Evolutionary conservation across 2,888 invertebrate species (phyloP).

Genomic region (Griposia aprilina): DNA sequence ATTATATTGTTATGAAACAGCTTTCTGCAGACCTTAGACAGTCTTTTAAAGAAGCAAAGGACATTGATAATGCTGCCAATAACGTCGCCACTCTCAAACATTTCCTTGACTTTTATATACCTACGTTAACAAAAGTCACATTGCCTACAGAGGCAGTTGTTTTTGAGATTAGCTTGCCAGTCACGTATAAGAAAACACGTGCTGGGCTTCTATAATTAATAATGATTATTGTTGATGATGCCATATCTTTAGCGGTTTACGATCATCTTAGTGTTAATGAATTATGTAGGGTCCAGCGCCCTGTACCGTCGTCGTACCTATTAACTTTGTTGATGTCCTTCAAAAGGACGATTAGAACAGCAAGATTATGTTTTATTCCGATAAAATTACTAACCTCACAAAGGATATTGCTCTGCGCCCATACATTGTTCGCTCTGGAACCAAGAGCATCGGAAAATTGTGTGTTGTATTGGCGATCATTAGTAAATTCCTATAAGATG

Average conservation of each 20-base stretch:
- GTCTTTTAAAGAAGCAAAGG: neutral
- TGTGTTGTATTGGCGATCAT: too few relatives aligned
- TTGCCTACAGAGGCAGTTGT: conserved; percentile 2
- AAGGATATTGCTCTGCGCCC: too few relatives aligned
- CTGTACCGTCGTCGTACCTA: neutral
- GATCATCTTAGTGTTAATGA: conserved; percentile 22
- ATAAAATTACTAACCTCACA: neutral
- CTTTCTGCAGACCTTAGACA: neutral
- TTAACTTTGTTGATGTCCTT: conserved; percentile 16
- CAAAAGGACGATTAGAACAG: neutral
- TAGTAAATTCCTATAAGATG: too few relatives aligned
- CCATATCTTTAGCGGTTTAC: conserved; percentile 30
- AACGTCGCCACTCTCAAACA: neutral
- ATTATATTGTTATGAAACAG: neutral
- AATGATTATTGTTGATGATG: conserved; percentile 29
- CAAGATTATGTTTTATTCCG: neutral
- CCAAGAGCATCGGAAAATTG: too few relatives aligned
- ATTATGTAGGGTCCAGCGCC: neutral
- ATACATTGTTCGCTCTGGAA: too few relatives aligned
- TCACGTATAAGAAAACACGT: conserved; percentile 43
- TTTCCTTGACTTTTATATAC: conserved; percentile 11
- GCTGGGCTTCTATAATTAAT: conserved; percentile 38
- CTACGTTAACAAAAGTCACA: conserved; percentile 7
- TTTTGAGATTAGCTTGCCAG: conserved; percentile 6
- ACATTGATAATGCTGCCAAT: neutral